These are phyloP conservation scores for Torymus tubicola DNA, from an alignment of 2,888 invertebrate genomes.

Conservation along the genomic window DNA sequence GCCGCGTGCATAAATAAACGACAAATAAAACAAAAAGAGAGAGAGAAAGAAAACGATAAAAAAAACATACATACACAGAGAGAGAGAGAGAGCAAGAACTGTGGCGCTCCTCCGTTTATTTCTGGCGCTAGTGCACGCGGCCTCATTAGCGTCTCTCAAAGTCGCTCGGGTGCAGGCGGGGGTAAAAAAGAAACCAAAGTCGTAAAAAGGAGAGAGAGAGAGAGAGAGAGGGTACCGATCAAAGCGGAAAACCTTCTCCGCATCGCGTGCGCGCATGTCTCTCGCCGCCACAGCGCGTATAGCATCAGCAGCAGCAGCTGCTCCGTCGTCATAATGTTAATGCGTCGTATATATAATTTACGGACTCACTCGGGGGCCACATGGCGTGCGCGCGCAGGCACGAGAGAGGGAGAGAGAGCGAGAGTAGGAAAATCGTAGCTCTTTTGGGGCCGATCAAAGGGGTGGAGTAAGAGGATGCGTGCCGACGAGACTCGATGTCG, in stretches of 20 bases:
- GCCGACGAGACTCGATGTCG: constrained; percentile 7
- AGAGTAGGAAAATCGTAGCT: too few species aligned
- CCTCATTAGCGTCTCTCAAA: constrained; percentile 27
- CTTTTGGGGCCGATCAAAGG: constrained; percentile 27
- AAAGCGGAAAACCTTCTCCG: not conserved
- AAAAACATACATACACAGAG: not conserved
- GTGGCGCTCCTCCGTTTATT: not conserved
- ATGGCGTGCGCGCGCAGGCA: not conserved
- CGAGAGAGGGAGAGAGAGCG: too few species aligned
- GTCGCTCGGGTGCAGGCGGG: not conserved
- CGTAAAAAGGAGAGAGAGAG: not conserved
- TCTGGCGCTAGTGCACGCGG: not conserved
- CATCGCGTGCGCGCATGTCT: not conserved
- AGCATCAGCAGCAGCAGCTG: too few species aligned
- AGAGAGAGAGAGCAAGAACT: not conserved
- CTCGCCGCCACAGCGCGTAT: too few species aligned
- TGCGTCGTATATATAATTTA: not conserved
- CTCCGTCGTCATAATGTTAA: too few species aligned
- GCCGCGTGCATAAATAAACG: too few species aligned
- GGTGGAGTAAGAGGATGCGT: constrained; percentile 31
- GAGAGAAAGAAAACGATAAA: not conserved
- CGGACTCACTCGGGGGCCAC: not conserved
- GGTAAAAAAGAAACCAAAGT: not conserved
- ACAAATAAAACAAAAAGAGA: not conserved
- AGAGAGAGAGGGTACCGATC: not conserved